Percentiles rank a stretch among this genome's conserved stretches.
Conservation (phyloP, 2,797 vertebrate genomes). For the Melanotaenia trifasciata region DNA sequence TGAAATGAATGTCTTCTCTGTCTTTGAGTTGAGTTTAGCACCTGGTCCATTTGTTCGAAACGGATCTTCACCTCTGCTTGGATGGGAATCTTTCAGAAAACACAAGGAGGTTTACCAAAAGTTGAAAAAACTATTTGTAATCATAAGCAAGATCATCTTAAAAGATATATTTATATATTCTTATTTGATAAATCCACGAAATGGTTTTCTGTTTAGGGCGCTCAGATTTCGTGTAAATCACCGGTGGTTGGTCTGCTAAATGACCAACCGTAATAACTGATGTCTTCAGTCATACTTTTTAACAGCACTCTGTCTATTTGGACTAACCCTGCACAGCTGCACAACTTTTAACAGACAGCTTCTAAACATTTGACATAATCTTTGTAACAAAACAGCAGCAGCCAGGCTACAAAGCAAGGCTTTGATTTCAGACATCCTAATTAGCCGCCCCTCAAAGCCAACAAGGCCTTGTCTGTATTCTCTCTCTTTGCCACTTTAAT, state of each 20-base stretch:
- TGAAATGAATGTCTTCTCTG: slow-evolving; percentile 45
- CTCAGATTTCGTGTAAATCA: neutral
- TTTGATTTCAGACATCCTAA: slow-evolving; percentile 75
- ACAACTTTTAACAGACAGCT: slow-evolving; percentile 36
- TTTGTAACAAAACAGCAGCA: slow-evolving; percentile 51
- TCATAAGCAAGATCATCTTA: neutral
- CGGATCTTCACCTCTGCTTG: slow-evolving; percentile 49
- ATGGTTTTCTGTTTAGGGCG: no score
- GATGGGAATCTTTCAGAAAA: slow-evolving; percentile 54
- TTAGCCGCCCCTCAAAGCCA: slow-evolving; percentile 59
- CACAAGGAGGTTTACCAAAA: slow-evolving; percentile 26
- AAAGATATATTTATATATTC: neutral
- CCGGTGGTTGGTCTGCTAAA: neutral
- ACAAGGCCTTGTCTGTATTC: slow-evolving; percentile 71
- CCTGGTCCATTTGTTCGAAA: slow-evolving; percentile 44
- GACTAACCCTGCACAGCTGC: slow-evolving; percentile 26
- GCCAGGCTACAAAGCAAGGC: slow-evolving; percentile 53
- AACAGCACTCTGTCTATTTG: slow-evolving; percentile 25
- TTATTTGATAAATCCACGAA: neutral
- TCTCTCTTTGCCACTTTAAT: slow-evolving; percentile 56
- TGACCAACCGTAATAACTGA: slow-evolving; percentile 20
- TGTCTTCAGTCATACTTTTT: slow-evolving; percentile 19
- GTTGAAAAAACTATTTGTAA: neutral
- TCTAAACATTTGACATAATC: slow-evolving; percentile 42
- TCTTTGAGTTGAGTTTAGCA: slow-evolving; percentile 40